phyloP scores from a whole-genome alignment of 2,888 invertebrate genomes.

The Callimorpha dominula region DNA sequence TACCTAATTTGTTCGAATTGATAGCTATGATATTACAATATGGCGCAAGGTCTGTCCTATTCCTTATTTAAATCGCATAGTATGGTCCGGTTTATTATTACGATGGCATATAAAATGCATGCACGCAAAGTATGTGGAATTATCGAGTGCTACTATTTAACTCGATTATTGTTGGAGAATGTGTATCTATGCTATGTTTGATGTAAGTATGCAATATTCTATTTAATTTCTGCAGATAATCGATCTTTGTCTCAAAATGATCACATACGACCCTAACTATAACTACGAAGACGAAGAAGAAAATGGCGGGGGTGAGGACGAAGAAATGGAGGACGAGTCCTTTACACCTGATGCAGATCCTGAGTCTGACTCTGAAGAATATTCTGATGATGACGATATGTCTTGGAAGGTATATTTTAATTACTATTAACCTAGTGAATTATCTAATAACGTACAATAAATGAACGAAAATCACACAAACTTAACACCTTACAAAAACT shows the following conservation, averaged over 20 bases:
- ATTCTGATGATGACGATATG: slow-evolving; percentile 99
- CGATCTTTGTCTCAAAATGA: slow-evolving; percentile 94
- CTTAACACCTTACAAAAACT: too few species aligned
- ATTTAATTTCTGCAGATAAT: slow-evolving; percentile 87
- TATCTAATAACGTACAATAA: neutral
- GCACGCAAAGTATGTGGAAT: too few species aligned
- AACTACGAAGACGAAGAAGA: slow-evolving; percentile 97
- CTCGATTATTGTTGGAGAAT: too few species aligned
- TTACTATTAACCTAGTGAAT: neutral
- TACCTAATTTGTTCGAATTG: too few species aligned
- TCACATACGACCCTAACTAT: slow-evolving; percentile 99
- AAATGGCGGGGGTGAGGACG: slow-evolving; percentile 89
- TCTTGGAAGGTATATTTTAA: slow-evolving; percentile 94
- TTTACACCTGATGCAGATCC: slow-evolving; percentile 90
- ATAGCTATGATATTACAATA: too few species aligned
- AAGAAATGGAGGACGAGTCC: slow-evolving; percentile 91
- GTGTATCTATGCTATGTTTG: too few species aligned
- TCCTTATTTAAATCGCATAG: too few species aligned
- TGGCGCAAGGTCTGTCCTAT: neutral
- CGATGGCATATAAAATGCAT: too few species aligned
- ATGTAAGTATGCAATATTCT: neutral
- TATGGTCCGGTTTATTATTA: too few species aligned
- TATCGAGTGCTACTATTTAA: too few species aligned
- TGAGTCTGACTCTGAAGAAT: slow-evolving; percentile 96
- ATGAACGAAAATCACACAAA: neutral